Conservation (phyloP, 1,140 invertebrate genomes). For the Mercenaria mercenaria region DNA sequence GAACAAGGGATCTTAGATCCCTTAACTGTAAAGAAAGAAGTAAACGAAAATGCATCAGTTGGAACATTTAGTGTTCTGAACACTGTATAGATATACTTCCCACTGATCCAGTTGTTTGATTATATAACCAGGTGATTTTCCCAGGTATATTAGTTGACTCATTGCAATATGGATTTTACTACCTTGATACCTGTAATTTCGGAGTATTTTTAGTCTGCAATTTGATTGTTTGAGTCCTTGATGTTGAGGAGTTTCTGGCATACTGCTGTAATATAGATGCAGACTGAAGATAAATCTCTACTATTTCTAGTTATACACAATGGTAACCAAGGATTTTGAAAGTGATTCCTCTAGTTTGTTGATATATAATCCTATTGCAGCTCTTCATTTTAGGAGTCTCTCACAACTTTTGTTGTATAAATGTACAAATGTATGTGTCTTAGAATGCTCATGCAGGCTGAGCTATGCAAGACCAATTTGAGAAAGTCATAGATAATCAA, state of each 20-base stretch:
- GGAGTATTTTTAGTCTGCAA: background rate
- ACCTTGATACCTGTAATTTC: background rate
- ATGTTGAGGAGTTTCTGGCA: background rate
- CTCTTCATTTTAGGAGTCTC: too few species aligned
- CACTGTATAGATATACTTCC: background rate
- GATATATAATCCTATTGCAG: too few species aligned
- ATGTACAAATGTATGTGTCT: too few species aligned
- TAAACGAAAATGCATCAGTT: background rate
- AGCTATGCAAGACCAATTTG: too few species aligned
- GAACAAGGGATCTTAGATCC: background rate
- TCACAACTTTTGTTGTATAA: too few species aligned
- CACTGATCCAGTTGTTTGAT: background rate
- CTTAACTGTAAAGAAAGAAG: conserved; percentile 1
- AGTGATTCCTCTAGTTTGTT: too few species aligned
- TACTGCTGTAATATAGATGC: background rate
- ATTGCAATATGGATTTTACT: background rate
- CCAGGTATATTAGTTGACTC: background rate
- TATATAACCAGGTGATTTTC: background rate
- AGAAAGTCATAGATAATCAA: too few species aligned
- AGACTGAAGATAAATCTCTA: background rate
- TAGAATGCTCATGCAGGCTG: too few species aligned
- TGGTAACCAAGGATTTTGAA: background rate
- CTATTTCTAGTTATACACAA: background rate
- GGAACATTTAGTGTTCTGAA: background rate
- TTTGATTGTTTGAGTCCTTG: conserved; percentile 1